Evolutionary conservation across 2,797 vertebrate genomes (phyloP).

Genomic region (Typhlichthys eigenmanni): DNA sequence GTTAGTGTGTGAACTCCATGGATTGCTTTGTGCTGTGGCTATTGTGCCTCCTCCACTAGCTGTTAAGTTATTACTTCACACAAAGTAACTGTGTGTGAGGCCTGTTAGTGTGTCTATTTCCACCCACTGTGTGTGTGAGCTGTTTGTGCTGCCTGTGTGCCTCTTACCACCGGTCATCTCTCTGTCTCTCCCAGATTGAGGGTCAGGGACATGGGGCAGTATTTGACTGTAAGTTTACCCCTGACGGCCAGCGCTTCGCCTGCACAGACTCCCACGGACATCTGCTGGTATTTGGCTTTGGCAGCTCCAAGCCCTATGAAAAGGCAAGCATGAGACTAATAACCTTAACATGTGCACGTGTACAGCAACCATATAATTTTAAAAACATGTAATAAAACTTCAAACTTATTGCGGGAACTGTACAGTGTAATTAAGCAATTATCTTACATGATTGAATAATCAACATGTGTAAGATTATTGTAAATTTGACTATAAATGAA

Average conservation of each 20-base stretch:
- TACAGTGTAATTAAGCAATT: too few relatives aligned
- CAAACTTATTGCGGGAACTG: too few relatives aligned
- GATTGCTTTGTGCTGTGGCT: too few relatives aligned
- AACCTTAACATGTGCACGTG: background rate
- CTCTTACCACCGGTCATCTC: background rate
- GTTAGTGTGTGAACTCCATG: too few relatives aligned
- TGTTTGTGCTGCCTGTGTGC: background rate
- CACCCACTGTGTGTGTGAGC: background rate
- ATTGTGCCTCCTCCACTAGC: too few relatives aligned
- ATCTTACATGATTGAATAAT: too few relatives aligned
- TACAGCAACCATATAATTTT: background rate
- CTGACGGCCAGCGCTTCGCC: conserved; percentile 93
- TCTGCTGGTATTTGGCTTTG: conserved; percentile 94
- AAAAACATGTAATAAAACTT: too few relatives aligned
- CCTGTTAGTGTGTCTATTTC: background rate
- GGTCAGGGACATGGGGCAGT: conserved; percentile 96
- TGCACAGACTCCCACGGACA: conserved; percentile 98
- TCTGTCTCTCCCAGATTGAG: conserved; percentile 83
- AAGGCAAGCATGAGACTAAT: conserved; percentile 76
- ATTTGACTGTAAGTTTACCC: conserved; percentile 97
- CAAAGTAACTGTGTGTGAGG: background rate
- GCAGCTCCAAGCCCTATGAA: conserved; percentile 90
- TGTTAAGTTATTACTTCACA: too few relatives aligned
- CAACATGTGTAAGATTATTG: too few relatives aligned
- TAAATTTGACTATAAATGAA: too few relatives aligned